Percentiles rank a stretch among this genome's conserved stretches.
phyloP scores from a whole-genome alignment of 2,797 vertebrate species.

The Dipus sagitta region DNA sequence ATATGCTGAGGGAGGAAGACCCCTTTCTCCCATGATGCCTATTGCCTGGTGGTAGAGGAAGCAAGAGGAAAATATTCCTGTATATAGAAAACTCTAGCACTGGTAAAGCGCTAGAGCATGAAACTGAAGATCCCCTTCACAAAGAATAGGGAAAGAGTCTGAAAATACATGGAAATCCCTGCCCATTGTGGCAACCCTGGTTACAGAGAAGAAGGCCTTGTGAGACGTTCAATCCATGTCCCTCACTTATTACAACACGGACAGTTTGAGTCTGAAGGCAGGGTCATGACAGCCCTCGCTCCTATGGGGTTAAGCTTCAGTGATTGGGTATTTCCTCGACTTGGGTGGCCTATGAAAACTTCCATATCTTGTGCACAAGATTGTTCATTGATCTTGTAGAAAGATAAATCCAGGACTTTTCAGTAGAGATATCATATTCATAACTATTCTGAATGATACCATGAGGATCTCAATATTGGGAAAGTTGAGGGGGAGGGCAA shows the following conservation, averaged over 20 bases:
- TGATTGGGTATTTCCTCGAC: constrained; percentile 62
- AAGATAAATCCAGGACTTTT: constrained; percentile 24
- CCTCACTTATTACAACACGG: constrained; percentile 42
- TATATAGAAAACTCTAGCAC: not conserved
- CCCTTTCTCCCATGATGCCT: not conserved
- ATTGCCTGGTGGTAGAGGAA: not conserved
- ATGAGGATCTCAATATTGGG: not conserved
- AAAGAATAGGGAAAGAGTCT: not conserved
- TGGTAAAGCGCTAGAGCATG: not conserved
- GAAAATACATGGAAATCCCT: not conserved
- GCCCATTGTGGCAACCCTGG: not conserved
- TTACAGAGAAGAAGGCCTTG: not conserved
- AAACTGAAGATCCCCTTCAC: not conserved
- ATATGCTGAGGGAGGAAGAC: not conserved
- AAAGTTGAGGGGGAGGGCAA: not conserved
- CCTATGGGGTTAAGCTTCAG: constrained; percentile 70
- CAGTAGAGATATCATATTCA: constrained; percentile 26
- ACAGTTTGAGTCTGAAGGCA: not conserved
- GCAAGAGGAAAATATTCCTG: not conserved
- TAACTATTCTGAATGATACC: not conserved
- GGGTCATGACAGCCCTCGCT: constrained; percentile 8
- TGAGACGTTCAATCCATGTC: not conserved
- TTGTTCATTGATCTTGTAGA: not conserved
- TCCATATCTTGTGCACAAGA: not conserved
- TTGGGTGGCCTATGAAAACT: constrained; percentile 59